Evolutionary conservation across 2,113 vertebrate genomes (phyloP).

Genomic region (Phoenicopterus ruber): DNA sequence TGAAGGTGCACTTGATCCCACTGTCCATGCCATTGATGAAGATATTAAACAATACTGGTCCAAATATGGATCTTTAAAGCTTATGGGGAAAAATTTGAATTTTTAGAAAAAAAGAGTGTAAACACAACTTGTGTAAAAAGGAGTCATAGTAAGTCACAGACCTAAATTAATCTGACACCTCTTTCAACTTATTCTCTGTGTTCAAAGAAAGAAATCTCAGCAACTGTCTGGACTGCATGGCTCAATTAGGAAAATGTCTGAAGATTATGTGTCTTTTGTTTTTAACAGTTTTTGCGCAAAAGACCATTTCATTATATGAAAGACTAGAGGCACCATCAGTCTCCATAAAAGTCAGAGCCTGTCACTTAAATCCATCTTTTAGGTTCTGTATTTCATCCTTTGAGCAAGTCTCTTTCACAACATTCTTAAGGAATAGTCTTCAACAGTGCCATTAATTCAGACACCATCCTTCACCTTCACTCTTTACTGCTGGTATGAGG

Average conservation of each 20-base stretch:
- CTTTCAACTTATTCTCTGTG: neutral
- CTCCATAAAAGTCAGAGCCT: neutral
- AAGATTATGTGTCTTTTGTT: neutral
- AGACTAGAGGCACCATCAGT: neutral
- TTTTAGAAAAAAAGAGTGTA: neutral
- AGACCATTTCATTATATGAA: neutral
- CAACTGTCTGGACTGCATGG: neutral
- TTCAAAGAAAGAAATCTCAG: neutral
- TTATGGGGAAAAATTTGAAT: neutral
- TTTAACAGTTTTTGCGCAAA: neutral
- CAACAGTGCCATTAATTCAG: neutral
- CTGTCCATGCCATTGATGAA: neutral
- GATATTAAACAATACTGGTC: neutral
- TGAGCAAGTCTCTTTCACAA: neutral
- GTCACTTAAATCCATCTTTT: neutral
- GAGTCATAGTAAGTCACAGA: neutral
- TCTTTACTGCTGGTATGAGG: neutral
- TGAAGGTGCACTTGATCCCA: neutral
- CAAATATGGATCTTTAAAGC: accelerated
- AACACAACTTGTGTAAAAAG: neutral
- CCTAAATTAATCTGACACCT: neutral
- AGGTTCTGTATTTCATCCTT: neutral
- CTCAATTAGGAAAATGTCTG: neutral
- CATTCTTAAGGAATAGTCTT: neutral
- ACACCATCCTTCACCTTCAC: neutral